phyloP scores from a whole-genome alignment of 1,140 invertebrate species.

The Drosophila erecta region DNA sequence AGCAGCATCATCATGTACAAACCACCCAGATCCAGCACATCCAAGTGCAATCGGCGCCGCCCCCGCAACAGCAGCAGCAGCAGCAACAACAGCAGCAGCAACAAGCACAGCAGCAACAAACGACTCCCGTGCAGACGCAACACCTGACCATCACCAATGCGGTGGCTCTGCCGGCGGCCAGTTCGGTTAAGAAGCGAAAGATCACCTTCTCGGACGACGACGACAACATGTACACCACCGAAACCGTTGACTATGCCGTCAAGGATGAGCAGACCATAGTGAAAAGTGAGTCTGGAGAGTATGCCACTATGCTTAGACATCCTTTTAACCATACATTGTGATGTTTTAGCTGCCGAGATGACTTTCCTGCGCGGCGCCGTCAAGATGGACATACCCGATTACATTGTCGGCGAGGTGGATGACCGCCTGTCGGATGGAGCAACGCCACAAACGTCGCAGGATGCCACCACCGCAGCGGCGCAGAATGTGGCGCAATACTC shows the following conservation, averaged over 20 bases:
- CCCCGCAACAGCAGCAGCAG: slow-evolving; percentile 44
- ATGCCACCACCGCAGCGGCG: slow-evolving; percentile 59
- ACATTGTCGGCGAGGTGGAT: slow-evolving; percentile 80
- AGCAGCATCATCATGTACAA: slow-evolving; percentile 69
- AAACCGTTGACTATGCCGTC: slow-evolving; percentile 80
- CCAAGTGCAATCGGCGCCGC: slow-evolving; percentile 66
- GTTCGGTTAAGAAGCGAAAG: slow-evolving; percentile 74
- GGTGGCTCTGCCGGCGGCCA: slow-evolving; percentile 57
- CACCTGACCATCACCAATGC: slow-evolving; percentile 67
- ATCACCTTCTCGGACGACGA: slow-evolving; percentile 83
- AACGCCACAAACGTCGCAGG: slow-evolving; percentile 78
- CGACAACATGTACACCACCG: slow-evolving; percentile 83
- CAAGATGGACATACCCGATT: slow-evolving; percentile 84
- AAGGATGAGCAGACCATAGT: slow-evolving; percentile 82
- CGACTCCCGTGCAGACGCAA: slow-evolving; percentile 58
- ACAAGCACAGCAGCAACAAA: slow-evolving; percentile 47
- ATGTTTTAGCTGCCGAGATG: slow-evolving; percentile 71
- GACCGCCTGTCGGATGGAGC: slow-evolving; percentile 75
- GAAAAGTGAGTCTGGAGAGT: slow-evolving; percentile 55
- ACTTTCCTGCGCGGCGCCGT: slow-evolving; percentile 77
- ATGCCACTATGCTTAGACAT: background rate
- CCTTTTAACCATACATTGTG: background rate
- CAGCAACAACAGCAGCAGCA: slow-evolving; percentile 27
- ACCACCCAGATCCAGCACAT: slow-evolving; percentile 76
- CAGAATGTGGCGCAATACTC: slow-evolving; percentile 80